Conservation (phyloP, 2,113 vertebrate genomes). For the Prolemur simus region DNA sequence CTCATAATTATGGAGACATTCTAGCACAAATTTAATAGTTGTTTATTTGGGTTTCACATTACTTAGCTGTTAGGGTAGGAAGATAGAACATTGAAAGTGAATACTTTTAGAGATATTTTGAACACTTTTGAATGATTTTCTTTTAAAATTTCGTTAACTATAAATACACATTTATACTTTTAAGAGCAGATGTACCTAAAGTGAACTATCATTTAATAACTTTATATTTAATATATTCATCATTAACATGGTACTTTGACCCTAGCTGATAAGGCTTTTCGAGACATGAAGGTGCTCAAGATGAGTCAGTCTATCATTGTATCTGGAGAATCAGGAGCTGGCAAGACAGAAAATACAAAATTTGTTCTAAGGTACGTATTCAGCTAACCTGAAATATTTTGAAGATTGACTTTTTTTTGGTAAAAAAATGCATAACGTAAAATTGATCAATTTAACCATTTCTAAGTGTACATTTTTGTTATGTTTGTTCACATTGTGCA, state of each 20-base stretch:
- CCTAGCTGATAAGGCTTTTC: constrained; percentile 96
- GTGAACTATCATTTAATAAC: not conserved
- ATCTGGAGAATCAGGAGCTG: constrained; percentile 97
- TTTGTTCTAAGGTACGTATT: constrained; percentile 94
- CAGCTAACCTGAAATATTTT: not conserved
- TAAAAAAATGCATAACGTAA: not conserved
- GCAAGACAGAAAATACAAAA: constrained; percentile 99
- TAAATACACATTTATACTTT: not conserved
- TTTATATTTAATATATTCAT: not conserved
- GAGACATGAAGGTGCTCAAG: constrained; percentile 98
- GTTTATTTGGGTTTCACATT: constrained; percentile 47
- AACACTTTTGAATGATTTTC: constrained; percentile 17
- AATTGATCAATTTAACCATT: not conserved
- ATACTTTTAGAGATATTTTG: not conserved
- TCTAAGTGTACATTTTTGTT: not conserved
- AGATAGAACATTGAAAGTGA: not conserved
- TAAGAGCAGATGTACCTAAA: not conserved
- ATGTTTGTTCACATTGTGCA: not conserved
- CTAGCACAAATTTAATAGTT: not conserved
- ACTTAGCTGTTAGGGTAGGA: not conserved
- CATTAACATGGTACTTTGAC: constrained; percentile 48
- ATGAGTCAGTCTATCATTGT: constrained; percentile 99
- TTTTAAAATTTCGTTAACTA: not conserved
- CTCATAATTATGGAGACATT: not conserved
- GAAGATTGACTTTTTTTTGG: not conserved